phyloP scores from a whole-genome alignment of 2,888 invertebrate genomes.

The Phyto melanocephala region DNA sequence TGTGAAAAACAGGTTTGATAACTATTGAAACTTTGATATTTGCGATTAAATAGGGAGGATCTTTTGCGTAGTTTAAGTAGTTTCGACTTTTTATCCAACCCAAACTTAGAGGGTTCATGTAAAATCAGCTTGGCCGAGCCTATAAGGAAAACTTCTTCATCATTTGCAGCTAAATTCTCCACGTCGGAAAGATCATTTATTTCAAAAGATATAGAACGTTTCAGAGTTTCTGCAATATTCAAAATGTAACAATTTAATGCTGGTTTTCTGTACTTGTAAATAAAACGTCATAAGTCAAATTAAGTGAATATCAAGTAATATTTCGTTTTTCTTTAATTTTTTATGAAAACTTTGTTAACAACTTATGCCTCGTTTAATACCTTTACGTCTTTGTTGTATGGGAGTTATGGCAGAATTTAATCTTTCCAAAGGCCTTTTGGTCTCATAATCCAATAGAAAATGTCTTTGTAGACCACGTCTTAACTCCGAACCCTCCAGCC shows the following conservation, averaged over 20 bases:
- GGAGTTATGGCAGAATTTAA: conserved; percentile 27
- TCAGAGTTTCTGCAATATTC: conserved; percentile 44
- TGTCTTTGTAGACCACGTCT: conserved; percentile 74
- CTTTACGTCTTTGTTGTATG: neutral
- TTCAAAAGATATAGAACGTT: conserved; percentile 57
- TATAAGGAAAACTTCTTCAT: conserved; percentile 58
- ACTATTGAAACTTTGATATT: conserved; percentile 42
- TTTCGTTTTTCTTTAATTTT: too few species aligned
- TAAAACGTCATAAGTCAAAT: too few species aligned
- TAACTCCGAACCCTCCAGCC: conserved; percentile 84
- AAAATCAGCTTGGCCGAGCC: conserved; percentile 66
- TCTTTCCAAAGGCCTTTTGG: conserved; percentile 66
- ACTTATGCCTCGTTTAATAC: neutral
- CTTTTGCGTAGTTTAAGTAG: neutral
- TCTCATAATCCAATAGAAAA: conserved; percentile 77
- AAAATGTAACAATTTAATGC: neutral
- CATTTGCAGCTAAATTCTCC: conserved; percentile 2
- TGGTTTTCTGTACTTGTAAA: too few species aligned
- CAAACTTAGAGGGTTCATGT: conserved; percentile 37
- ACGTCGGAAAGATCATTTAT: conserved; percentile 40
- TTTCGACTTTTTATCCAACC: neutral
- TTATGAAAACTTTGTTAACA: too few species aligned
- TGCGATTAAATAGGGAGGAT: conserved; percentile 20
- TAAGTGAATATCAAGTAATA: too few species aligned
- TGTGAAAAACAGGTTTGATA: conserved; percentile 42